Percentiles rank a stretch among this genome's conserved stretches.
These are phyloP conservation scores for Drosophila willistoni DNA, from an alignment of 1,140 invertebrate genomes.

Conservation along the genomic window DNA sequence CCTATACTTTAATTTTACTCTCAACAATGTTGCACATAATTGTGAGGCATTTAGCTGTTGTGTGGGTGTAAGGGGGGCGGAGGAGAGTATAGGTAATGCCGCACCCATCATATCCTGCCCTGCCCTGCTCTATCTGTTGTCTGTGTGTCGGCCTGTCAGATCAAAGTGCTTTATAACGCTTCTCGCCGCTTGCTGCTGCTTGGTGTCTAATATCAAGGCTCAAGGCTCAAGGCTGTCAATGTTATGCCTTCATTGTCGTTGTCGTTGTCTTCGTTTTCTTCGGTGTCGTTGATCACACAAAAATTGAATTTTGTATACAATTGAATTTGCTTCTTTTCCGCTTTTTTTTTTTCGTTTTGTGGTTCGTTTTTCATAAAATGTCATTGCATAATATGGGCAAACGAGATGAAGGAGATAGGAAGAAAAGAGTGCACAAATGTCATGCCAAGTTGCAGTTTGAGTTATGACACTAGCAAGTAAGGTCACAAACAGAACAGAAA, in stretches of 20 bases:
- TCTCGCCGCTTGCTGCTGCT: conserved; percentile 9
- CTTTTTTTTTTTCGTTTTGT: neutral
- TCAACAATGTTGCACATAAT: too few species aligned
- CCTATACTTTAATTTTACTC: conserved; percentile 8
- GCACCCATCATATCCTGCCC: conserved; percentile 17
- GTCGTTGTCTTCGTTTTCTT: conserved; percentile 9
- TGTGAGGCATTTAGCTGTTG: too few species aligned
- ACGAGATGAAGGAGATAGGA: conserved; percentile 1
- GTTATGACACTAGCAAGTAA: conserved; percentile 65
- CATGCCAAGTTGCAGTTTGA: conserved; percentile 47
- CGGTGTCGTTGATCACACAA: conserved; percentile 67
- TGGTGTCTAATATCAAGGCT: neutral
- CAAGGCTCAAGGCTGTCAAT: conserved; percentile 52
- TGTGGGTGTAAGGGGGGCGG: too few species aligned
- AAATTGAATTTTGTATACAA: conserved; percentile 77
- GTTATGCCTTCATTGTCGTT: conserved; percentile 40
- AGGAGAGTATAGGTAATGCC: neutral
- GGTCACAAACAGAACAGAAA: conserved; percentile 42
- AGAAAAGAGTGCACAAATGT: conserved; percentile 6
- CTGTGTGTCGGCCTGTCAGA: conserved; percentile 33
- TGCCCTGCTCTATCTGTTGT: conserved; percentile 9
- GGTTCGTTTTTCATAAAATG: conserved; percentile 7
- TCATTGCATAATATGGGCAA: conserved; percentile 59
- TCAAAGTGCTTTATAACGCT: conserved; percentile 59
- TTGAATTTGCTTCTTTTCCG: conserved; percentile 67